Conservation (phyloP, 1,140 invertebrate species). For the Archivesica marissinica region DNA sequence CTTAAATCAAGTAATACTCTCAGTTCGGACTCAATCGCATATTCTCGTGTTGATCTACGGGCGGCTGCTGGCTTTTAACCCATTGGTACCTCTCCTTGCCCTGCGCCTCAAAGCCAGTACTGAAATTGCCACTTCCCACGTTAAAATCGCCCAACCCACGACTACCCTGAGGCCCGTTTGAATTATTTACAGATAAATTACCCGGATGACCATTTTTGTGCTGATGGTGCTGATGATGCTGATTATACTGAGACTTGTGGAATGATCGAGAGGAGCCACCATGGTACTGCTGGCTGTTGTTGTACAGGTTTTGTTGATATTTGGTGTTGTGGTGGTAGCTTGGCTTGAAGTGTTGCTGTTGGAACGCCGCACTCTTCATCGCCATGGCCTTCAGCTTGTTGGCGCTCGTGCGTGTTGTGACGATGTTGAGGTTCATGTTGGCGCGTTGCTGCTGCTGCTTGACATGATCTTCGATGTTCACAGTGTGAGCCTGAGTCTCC, state of each 20-base stretch:
- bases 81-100: conserved; percentile 53
- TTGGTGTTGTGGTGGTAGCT: conserved; percentile 61
- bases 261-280: conserved; percentile 34
- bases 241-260: conserved; percentile 41
- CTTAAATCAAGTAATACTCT: conserved; percentile 41
- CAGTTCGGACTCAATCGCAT: conserved; percentile 59
- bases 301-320: conserved; percentile 67
- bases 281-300: conserved; percentile 60
- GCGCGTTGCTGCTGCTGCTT: conserved; percentile 65
- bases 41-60: conserved; percentile 20
- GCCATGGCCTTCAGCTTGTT: conserved; percentile 61
- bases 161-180: conserved; percentile 1
- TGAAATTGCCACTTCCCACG: conserved; percentile 47
- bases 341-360: conserved; percentile 40
- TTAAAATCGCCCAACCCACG: conserved; percentile 33
- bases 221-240: neutral
- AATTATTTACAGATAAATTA: conserved; percentile 31
- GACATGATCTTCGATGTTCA: conserved; percentile 72
- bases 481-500: conserved; percentile 81
- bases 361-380: conserved; percentile 46
- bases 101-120: neutral
- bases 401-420: conserved; percentile 64
- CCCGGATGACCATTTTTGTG: conserved; percentile 1
- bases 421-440: conserved; percentile 70
- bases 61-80: conserved; percentile 34